Evolutionary conservation across 2,888 invertebrate genomes (phyloP), one percentile per base, ranked within the genome.

Genomic region (Teleogryllus oceanicus): DNA sequence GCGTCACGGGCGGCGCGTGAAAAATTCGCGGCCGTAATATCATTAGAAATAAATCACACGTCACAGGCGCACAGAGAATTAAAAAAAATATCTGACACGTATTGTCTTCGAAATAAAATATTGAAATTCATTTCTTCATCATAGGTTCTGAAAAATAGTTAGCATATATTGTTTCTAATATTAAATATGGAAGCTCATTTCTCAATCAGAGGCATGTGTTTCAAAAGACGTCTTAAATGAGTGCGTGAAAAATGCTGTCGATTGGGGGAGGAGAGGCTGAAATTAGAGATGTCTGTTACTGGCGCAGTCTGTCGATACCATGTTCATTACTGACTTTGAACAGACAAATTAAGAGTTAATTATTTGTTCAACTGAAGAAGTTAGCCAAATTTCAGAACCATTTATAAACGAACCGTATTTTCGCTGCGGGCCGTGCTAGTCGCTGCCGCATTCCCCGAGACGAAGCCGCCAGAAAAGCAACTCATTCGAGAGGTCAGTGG

Each of bases 21-120:
- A 62, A 62, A 62, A 62, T 62, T 62, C 62, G 62, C 62, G 62
- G 62, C 62, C 16, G 62, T 62, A 62, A 62, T 62, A 62, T 62
- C 62, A 62, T 62, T 62, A 62, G 62, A 62, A 62, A 62, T 62
- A 62, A 62, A 62, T 62, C 62, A 62, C n/a, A 62, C 62, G 62
- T 62, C 62, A 62, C 62, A 62, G 62, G 62, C 62, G 62, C 16
- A n/a, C 62, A n/a, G 62, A 62, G 62, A 62, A 62, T 13, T 18
- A 62, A 18, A 18, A 18, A 18, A 16, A 18, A 62, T 11, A 62
- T 18, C 13, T 62, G 62, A 62, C 62, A 62, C 62, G 62, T 62
- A 62, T 62, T 62, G 62, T 62, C 62, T 62, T n/a, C 62, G 62
- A 62, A 62, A 62, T 62, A 62, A 62, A 62, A 62, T 62, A 62